These are phyloP conservation scores for Ostrea edulis DNA, from an alignment of 1,140 invertebrate genomes.

Conservation along the genomic window DNA sequence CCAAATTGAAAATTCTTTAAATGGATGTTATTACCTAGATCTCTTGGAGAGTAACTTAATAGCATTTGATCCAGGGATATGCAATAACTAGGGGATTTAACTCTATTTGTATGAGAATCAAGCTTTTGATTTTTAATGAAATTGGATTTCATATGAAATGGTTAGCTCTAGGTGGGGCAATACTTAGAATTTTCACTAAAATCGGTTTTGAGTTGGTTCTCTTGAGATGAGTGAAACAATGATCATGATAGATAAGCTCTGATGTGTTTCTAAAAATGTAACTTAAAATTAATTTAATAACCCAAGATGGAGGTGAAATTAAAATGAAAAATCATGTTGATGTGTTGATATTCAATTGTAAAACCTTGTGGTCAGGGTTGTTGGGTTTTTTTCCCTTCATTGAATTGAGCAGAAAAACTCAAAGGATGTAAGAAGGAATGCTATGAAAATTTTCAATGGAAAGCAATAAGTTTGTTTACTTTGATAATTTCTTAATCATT, in stretches of 20 bases:
- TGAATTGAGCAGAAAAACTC: too few relatives aligned
- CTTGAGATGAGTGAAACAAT: conserved; percentile 20
- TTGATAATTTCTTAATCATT: too few relatives aligned
- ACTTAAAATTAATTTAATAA: neutral
- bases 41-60: conserved; percentile 7
- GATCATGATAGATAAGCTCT: neutral
- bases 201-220: neutral
- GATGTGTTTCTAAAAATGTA: neutral
- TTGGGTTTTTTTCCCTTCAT: too few relatives aligned
- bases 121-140: neutral
- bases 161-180: neutral
- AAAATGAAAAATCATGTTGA: neutral
- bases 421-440: too few relatives aligned
- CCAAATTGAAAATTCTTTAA: conserved; percentile 23
- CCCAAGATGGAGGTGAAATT: neutral
- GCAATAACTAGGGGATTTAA: conserved; percentile 10
- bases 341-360: too few relatives aligned
- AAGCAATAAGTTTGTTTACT: too few relatives aligned
- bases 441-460: too few relatives aligned
- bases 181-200: neutral
- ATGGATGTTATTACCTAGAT: neutral
- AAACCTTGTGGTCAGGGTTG: too few relatives aligned
- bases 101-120: neutral
- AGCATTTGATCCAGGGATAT: conserved; percentile 12
- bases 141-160: neutral